Conservation (phyloP, 2,113 vertebrate species). For the Pipra filicauda region DNA sequence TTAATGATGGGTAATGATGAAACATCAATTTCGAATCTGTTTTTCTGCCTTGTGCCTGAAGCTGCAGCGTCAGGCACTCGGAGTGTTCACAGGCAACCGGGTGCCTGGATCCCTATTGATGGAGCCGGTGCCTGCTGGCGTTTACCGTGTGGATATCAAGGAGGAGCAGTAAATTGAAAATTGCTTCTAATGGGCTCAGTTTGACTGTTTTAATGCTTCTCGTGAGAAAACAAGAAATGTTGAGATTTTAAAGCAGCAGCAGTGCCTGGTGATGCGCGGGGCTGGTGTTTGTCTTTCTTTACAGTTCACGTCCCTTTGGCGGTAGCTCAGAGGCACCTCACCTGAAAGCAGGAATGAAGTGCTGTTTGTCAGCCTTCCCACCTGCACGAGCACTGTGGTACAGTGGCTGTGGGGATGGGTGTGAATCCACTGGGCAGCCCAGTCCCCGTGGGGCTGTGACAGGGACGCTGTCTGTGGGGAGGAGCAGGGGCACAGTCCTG, state of each 20-base stretch:
- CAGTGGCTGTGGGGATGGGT: not conserved
- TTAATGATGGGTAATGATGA: constrained; percentile 60
- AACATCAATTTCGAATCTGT: constrained; percentile 48
- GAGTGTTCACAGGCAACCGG: not conserved
- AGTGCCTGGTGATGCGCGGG: not conserved
- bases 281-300: constrained; percentile 17
- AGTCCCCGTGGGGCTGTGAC: fast-evolving
- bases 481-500: not conserved
- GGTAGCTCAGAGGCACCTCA: not conserved
- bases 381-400: not conserved
- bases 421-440: not conserved
- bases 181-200: constrained; percentile 54
- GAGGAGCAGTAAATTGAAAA: constrained; percentile 56
- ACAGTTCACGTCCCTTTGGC: not conserved
- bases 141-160: not conserved
- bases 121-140: not conserved
- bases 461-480: fast-evolving
- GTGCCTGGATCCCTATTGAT: not conserved
- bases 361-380: not conserved
- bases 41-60: not conserved
- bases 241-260: constrained; percentile 15
- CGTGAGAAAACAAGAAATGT: constrained; percentile 13
- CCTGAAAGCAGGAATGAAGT: not conserved
- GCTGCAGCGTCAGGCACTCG: constrained; percentile 31
- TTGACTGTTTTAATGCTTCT: constrained; percentile 36